phyloP scores from a whole-genome alignment of 2,797 vertebrate species.

The Capromys pilorides region DNA sequence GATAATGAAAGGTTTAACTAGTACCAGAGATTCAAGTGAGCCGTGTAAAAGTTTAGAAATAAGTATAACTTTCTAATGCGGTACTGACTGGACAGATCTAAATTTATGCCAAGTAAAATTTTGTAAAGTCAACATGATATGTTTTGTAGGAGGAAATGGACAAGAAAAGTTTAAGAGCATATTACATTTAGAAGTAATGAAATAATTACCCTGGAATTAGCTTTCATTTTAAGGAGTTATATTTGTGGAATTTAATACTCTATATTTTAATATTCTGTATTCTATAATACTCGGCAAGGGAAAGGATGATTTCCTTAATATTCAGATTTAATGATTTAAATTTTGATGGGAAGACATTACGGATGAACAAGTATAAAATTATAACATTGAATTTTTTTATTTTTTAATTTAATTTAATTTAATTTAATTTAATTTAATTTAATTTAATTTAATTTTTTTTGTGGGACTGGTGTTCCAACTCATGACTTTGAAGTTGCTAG shows the following conservation, averaged over 20 bases:
- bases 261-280: not conserved
- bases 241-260: conserved; percentile 30
- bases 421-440: too few species aligned
- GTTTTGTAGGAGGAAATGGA: conserved; percentile 24
- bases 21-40: not conserved
- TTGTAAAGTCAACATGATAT: not conserved
- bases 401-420: too few species aligned
- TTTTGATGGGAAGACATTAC: not conserved
- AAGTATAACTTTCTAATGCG: conserved; percentile 11
- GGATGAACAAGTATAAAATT: not conserved
- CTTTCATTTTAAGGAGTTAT: conserved; percentile 54
- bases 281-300: not conserved
- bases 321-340: conserved; percentile 49
- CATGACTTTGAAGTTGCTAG: too few species aligned
- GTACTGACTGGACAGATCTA: conserved; percentile 46
- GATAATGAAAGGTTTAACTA: conserved; percentile 2
- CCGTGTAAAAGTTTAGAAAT: conserved; percentile 8
- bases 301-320: conserved; percentile 39
- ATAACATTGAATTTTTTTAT: not conserved
- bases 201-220: conserved; percentile 5
- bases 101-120: conserved; percentile 26
- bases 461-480: too few species aligned
- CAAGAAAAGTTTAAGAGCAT: not conserved
- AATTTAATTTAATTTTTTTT: too few species aligned
- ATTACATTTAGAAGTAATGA: conserved; percentile 44